Conservation (phyloP, 2,113 vertebrate species). For the Charina bottae region DNA sequence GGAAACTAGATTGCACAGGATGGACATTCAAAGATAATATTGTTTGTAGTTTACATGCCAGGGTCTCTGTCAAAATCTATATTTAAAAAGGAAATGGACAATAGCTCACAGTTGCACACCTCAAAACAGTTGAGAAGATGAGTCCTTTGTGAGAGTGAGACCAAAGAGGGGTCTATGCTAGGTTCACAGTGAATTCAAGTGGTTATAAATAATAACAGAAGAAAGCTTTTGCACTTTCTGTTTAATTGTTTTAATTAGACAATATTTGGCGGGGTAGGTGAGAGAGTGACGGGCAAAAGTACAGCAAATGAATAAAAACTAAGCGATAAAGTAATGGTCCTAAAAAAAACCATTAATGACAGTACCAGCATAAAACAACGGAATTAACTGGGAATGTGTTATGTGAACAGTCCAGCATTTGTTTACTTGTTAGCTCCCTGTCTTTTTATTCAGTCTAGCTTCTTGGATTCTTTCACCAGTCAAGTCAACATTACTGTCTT, state of each 20-base stretch:
- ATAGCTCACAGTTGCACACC: background rate
- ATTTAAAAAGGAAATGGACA: background rate
- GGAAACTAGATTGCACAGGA: background rate
- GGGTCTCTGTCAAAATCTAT: background rate
- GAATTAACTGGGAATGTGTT: constrained; percentile 24
- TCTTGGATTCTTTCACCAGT: constrained; percentile 70
- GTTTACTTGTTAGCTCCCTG: constrained; percentile 55
- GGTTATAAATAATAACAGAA: constrained; percentile 67
- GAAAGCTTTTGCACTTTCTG: constrained; percentile 70
- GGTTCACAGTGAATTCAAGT: constrained; percentile 54
- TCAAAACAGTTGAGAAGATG: constrained; percentile 44
- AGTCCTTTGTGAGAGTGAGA: constrained; percentile 48
- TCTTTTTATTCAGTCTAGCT: constrained; percentile 46
- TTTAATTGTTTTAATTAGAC: constrained; percentile 73
- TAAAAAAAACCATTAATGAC: constrained; percentile 12
- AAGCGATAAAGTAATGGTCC: background rate
- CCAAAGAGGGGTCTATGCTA: constrained; percentile 52
- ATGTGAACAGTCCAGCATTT: constrained; percentile 51
- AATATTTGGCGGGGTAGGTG: constrained; percentile 31
- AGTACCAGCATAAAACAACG: constrained; percentile 29
- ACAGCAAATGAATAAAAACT: constrained; percentile 36
- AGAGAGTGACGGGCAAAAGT: constrained; percentile 38
- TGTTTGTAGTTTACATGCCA: background rate
- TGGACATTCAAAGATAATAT: background rate
- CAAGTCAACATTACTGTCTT: constrained; percentile 74